These are phyloP conservation scores for Saccostrea glomerata DNA, from an alignment of 1,140 invertebrate species.

Conservation along the genomic window DNA sequence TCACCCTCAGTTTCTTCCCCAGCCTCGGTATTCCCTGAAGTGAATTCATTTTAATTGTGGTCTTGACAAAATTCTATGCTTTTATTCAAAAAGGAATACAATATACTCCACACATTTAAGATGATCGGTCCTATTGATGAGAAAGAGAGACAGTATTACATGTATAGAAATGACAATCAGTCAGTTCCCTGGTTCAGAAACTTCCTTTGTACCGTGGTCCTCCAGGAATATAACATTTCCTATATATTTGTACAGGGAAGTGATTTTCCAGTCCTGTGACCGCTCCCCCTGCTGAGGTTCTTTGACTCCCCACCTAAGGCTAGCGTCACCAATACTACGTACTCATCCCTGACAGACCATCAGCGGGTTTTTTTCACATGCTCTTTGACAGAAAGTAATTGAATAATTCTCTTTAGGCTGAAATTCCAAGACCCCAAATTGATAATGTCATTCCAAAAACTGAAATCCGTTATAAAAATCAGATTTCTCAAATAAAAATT, in stretches of 20 bases:
- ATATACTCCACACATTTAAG: neutral
- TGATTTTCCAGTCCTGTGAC: neutral
- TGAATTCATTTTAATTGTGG: slow-evolving; percentile 30
- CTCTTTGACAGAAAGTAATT: slow-evolving; percentile 6
- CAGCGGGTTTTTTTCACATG: neutral
- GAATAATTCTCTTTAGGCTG: neutral
- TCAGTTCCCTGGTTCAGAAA: slow-evolving; percentile 1
- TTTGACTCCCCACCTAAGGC: neutral
- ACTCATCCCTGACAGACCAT: neutral
- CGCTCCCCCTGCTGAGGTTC: neutral
- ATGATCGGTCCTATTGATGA: neutral
- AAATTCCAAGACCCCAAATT: slow-evolving; percentile 1
- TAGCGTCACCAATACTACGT: neutral
- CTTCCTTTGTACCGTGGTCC: neutral
- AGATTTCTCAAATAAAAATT: slow-evolving; percentile 35
- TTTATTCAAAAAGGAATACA: slow-evolving; percentile 10
- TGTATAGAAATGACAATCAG: neutral
- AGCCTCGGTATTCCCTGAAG: slow-evolving; percentile 26
- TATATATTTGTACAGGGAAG: neutral
- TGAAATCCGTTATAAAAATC: slow-evolving; percentile 16
- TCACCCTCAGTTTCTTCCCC: neutral
- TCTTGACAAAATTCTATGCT: neutral
- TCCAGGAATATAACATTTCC: neutral
- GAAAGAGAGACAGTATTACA: slow-evolving; percentile 13
- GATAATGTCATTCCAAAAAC: slow-evolving; percentile 17